Base-by-base conservation (phyloP, 2,888 invertebrate species). In the Nomada fucata region DNA sequence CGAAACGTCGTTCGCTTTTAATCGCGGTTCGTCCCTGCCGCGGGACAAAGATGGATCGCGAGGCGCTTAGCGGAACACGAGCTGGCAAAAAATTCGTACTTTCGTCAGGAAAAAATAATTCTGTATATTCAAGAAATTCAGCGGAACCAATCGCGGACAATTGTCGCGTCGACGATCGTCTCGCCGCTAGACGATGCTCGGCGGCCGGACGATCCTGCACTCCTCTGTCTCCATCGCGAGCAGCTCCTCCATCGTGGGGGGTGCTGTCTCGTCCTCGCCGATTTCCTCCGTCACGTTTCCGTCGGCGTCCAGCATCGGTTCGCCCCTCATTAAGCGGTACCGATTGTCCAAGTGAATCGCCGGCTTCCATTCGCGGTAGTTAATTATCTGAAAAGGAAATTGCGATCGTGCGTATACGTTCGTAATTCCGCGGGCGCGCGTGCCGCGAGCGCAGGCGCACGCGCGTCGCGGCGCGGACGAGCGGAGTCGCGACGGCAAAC, bases 321-420 rank as follows among this genome's bases (percentile, higher is more conserved):
- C 92, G 61, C 89, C 81, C 42, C 92, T 85, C 91, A 93, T 92
- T 47, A 92, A 80, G 26, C 93, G 89, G 77, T 93, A 93, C 47
- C 93, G 92, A 89, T 93, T 93, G 86, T 93, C 93, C 88, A 93
- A 84, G 70, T 92, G 91, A 68, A 93, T 89, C 1, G 88, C 89
- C 7, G 93, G 93, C 42, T 88, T 65, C 84, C 65, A 74, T 3
- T 89, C 72, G 61, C 80, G 29, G 0, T 67, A 44, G 0, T 84
- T 76, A 11, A 75, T 11, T 23, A 90, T 70, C 93, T 93, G 85
- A 29, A 89, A 84, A 80, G 44, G 2, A 42, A 42, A 71, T 7
- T 7, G n/a, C n/a, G 11, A 20, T 53, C 11, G 10, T 11, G 23
- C 23, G 57, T 7, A 26, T 20, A 13, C 26, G 20, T 3, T 23